Evolutionary conservation across 2,888 invertebrate species (phyloP).

Genomic region (Rhaphigaster nebulosa): DNA sequence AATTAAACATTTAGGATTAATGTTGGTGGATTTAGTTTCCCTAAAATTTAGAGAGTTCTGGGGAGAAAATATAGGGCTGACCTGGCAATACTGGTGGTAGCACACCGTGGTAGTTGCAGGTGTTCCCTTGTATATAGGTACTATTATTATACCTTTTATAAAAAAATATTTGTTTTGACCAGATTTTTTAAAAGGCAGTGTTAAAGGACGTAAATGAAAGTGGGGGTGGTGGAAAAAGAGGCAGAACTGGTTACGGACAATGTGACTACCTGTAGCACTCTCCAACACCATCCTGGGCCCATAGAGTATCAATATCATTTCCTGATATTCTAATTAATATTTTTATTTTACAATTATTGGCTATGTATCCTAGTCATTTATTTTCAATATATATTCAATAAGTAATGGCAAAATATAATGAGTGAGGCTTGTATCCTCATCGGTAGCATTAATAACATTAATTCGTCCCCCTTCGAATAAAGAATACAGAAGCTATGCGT

Average conservation of each 20-base stretch:
- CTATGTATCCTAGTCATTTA: background rate
- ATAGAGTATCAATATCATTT: background rate
- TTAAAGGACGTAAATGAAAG: background rate
- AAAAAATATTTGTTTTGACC: background rate
- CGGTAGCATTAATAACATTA: too few species aligned
- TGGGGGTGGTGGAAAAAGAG: background rate
- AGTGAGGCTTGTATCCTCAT: background rate
- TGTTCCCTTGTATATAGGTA: background rate
- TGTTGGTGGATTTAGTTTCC: too few species aligned
- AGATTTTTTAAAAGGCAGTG: conserved; percentile 1
- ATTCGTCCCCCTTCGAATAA: too few species aligned
- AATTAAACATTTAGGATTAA: too few species aligned
- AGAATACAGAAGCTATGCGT: too few species aligned
- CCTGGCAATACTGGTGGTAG: too few species aligned
- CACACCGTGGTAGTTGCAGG: too few species aligned
- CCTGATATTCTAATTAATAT: background rate
- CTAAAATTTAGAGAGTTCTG: too few species aligned
- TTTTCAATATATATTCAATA: background rate
- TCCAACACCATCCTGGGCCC: background rate
- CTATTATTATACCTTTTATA: background rate
- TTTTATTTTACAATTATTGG: background rate
- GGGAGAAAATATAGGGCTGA: too few species aligned
- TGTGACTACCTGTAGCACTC: conserved; percentile 20
- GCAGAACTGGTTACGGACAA: background rate
- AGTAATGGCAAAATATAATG: background rate